A percentile compares a stretch with the other conserved stretches of the same genome.
phyloP scores from a whole-genome alignment of 30 jellyfish, hydroid and myxozoan species.

The Sanderia malayensis region DNA sequence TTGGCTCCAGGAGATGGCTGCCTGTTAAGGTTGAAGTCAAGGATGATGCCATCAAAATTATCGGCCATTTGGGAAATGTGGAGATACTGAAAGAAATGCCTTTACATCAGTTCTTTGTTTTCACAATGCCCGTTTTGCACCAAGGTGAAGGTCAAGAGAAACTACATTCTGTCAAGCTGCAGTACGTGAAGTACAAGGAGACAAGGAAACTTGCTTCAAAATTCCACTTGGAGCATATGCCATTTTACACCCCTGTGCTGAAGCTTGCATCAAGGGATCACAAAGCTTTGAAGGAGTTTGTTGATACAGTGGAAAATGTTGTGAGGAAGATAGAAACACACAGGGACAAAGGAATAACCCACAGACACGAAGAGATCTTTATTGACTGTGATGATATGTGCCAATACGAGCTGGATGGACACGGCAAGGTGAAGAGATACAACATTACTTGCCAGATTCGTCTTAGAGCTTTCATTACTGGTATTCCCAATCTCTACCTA shows the following conservation, averaged over 20 bases:
- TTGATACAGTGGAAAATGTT: slow-evolving; percentile 61
- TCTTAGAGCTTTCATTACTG: slow-evolving; percentile 71
- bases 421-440: slow-evolving; percentile 64
- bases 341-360: slow-evolving; percentile 74
- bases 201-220: slow-evolving; percentile 48
- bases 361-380: slow-evolving; percentile 80
- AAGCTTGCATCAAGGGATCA: slow-evolving; percentile 67
- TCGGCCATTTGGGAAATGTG: slow-evolving; percentile 25
- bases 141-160: slow-evolving; percentile 37
- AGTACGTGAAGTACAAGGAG: slow-evolving; percentile 83
- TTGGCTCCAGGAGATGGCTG: slow-evolving; percentile 69
- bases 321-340: slow-evolving; percentile 74
- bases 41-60: slow-evolving; percentile 43
- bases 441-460: slow-evolving; percentile 75
- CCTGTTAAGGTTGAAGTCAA: slow-evolving; percentile 55
- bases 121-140: slow-evolving; percentile 68
- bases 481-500: slow-evolving; percentile 54
- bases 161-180: slow-evolving; percentile 78
- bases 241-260: slow-evolving; percentile 74
- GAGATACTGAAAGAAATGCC: slow-evolving; percentile 74
- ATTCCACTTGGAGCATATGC: slow-evolving; percentile 63
- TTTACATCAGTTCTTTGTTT: slow-evolving; percentile 76
- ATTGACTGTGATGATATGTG: slow-evolving; percentile 88
- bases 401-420: slow-evolving; percentile 77
- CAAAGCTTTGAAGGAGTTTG: slow-evolving; percentile 45